Evolutionary conservation across 2,113 vertebrate genomes (phyloP).

Genomic region (Crotalus tigris): DNA sequence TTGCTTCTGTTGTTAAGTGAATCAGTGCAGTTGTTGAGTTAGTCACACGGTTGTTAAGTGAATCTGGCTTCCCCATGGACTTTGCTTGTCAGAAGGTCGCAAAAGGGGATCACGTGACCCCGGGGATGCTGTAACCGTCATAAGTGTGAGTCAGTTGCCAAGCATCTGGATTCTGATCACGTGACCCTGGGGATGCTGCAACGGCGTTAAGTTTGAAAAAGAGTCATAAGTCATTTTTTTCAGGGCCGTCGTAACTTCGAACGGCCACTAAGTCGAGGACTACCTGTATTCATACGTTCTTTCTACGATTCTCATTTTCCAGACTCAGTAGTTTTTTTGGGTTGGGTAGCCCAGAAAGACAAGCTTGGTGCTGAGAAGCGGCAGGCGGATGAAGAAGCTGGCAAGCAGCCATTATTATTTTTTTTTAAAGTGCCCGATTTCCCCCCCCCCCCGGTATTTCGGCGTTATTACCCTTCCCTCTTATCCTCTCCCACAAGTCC

Average conservation of each 20-base stretch:
- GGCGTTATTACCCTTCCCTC: background rate
- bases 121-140: too few species aligned
- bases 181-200: background rate
- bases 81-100: background rate
- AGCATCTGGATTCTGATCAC: background rate
- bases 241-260: background rate
- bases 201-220: background rate
- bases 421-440: background rate
- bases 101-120: background rate
- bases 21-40: background rate
- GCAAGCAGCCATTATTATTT: background rate
- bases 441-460: background rate
- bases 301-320: background rate
- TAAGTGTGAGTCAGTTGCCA: background rate
- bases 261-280: background rate
- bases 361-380: background rate
- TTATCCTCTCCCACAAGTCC: background rate
- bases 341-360: background rate
- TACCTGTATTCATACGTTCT: background rate
- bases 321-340: slow-evolving; percentile 51
- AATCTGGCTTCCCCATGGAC: background rate
- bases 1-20: too few species aligned
- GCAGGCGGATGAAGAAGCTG: slow-evolving; percentile 32
- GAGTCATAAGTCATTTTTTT: background rate
- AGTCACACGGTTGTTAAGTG: background rate